Conservation (phyloP, 2,888 invertebrate species). For the Aelia acuminata region DNA sequence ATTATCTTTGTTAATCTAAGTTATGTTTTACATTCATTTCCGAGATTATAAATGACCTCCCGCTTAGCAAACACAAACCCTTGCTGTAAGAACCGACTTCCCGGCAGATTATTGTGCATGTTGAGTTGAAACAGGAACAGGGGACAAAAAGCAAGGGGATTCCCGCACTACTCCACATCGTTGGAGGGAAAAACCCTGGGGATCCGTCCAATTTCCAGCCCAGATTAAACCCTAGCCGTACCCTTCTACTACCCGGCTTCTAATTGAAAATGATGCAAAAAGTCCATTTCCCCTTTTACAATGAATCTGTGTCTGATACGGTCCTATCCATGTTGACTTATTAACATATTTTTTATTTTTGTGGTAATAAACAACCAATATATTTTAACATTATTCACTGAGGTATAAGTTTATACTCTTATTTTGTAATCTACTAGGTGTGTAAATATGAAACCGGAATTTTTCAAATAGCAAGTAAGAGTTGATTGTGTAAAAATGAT, state of each 20-base stretch:
- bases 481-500: too few species aligned
- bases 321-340: not conserved
- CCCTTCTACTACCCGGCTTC: not conserved
- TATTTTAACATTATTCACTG: too few species aligned
- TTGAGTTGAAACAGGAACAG: not conserved
- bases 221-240: constrained; percentile 29
- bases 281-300: not conserved
- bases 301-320: not conserved
- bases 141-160: not conserved
- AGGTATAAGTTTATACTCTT: too few species aligned
- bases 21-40: not conserved
- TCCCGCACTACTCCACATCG: not conserved
- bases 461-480: too few species aligned
- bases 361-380: too few species aligned
- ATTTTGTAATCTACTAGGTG: too few species aligned
- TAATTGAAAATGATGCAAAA: constrained; percentile 5
- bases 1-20: not conserved
- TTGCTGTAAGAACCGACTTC: not conserved
- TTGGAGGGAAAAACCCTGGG: constrained; percentile 25
- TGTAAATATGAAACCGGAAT: too few species aligned
- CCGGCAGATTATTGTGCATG: not conserved
- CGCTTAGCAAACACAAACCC: not conserved
- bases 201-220: constrained; percentile 18
- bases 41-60: not conserved
- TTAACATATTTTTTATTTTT: too few species aligned